Evolutionary conservation across 2,888 invertebrate genomes (phyloP), one percentile per base, ranked within the genome.

Genomic region (Silvanus unidentatus): DNA sequence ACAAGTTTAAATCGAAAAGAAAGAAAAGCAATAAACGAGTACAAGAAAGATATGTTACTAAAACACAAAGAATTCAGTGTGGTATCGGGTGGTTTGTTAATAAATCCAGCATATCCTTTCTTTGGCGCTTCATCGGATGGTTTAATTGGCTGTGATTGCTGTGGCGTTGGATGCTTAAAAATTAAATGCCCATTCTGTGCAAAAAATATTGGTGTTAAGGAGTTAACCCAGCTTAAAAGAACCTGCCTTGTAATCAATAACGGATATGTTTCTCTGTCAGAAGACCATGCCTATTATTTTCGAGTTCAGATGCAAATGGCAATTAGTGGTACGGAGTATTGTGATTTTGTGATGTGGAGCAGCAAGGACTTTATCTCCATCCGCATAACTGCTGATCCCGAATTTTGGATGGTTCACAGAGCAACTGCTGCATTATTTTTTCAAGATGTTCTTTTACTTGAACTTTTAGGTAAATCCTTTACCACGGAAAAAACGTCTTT

Each of bases 251-350:
- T 28, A 28, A 28, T 28, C 8, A 28, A 9, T 8, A 10, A 28
- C 8, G 10, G 16, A 10, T n/a, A n/a, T n/a, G n/a, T 39, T 5
- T 9, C 10, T 11, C 8, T 39, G 22, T 13, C 16, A 6, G 10
- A 16, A 48, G 74, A 73, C 32, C 30, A 35, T 12, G 1, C 39
- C 5, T 42, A 42, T 16, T 42, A 42, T 14, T 42, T 16, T 22
- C 43, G 39, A 41, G 12, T 42, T 4, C 43, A 42, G 16, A 15
- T 39, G 14, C 43, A 42, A 41, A 42, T 42, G 36, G 39, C 36
- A 16, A 22, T 42, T 4, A 42, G 38, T 14, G 39, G 39, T 3
- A 14, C 10, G 5, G 39, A 5, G 27, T 42, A 39, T 16, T 42
- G 37, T 29, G 39, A 41, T 16, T 42, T 42, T 42, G 43, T 42